A percentile compares a stretch with the other conserved stretches of the same genome.
phyloP scores from a whole-genome alignment of 2,113 vertebrate genomes.

The Odontesthes bonariensis region DNA sequence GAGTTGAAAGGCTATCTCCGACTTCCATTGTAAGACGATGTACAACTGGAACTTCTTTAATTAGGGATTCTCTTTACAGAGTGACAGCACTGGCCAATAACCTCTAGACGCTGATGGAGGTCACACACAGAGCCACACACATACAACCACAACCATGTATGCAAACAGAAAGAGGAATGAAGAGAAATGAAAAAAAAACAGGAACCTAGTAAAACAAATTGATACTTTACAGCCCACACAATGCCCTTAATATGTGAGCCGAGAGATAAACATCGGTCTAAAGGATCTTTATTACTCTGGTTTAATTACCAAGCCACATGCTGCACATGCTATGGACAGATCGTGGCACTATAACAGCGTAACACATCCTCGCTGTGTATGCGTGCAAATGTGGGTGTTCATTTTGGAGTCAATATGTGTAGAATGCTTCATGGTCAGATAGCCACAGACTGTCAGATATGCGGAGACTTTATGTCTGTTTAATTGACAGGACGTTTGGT shows the following conservation, averaged over 20 bases:
- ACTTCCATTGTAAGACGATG: conserved; percentile 74
- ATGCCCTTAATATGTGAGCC: conserved; percentile 31
- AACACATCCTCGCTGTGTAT: conserved; percentile 42
- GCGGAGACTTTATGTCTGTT: conserved; percentile 38
- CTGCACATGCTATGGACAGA: conserved; percentile 24
- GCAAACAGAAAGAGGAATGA: conserved; percentile 30
- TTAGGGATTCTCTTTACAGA: conserved; percentile 74
- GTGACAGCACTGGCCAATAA: conserved; percentile 74
- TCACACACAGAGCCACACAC: conserved; percentile 52
- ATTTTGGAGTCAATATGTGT: conserved; percentile 20
- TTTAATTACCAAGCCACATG: conserved; percentile 53
- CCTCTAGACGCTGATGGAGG: conserved; percentile 76
- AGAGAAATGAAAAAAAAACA: conserved; percentile 8
- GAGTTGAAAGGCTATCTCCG: conserved; percentile 79
- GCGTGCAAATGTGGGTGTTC: conserved; percentile 7
- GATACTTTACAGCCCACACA: conserved; percentile 32
- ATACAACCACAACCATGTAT: conserved; percentile 8
- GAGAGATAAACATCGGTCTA: conserved; percentile 51
- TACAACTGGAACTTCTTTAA: conserved; percentile 79
- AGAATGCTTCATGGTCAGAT: conserved; percentile 37
- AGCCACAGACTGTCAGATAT: conserved; percentile 41
- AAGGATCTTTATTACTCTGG: conserved; percentile 37
- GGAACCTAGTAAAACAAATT: conserved; percentile 37
- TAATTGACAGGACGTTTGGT: conserved; percentile 60
- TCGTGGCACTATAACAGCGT: conserved; percentile 22